Percentiles rank a stretch among this genome's conserved stretches.
Evolutionary conservation across 2,113 vertebrate genomes (phyloP).

Genomic region (Onychostruthus taczanowskii): DNA sequence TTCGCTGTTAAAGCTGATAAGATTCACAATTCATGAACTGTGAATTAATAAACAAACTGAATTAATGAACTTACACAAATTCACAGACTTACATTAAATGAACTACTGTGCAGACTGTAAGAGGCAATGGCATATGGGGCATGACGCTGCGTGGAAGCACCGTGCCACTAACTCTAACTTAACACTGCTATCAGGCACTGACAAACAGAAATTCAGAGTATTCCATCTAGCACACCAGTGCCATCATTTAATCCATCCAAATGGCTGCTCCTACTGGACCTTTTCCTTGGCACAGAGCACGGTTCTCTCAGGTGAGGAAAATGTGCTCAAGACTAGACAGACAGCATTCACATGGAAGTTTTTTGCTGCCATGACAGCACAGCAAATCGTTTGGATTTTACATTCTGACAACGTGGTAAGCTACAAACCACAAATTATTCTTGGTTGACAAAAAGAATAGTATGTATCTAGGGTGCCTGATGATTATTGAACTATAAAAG

Average conservation of each 20-base stretch:
- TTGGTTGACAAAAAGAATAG: not conserved
- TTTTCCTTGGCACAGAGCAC: not conserved
- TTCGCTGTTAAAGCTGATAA: conserved; percentile 9
- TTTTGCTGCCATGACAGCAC: not conserved
- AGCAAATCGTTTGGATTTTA: not conserved
- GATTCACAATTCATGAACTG: conserved; percentile 12
- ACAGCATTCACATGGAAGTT: not conserved
- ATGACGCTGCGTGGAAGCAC: not conserved
- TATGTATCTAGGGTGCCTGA: not conserved
- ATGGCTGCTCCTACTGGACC: not conserved
- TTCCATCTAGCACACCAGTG: not conserved
- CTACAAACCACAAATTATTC: not conserved
- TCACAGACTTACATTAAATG: not conserved
- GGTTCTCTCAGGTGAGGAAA: not conserved
- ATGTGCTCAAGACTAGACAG: not conserved
- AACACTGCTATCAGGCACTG: not conserved
- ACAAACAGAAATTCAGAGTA: not conserved
- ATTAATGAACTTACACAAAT: not conserved
- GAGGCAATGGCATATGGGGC: not conserved
- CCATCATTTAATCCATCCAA: not conserved
- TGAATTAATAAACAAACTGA: conserved; percentile 4
- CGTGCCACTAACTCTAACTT: conserved; percentile 7
- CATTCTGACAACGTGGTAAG: not conserved
- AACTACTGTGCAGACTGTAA: not conserved
- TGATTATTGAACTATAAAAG: not conserved